These are phyloP conservation scores for Brassicogethes aeneus DNA, from an alignment of 2,888 invertebrate species.

Conservation along the genomic window DNA sequence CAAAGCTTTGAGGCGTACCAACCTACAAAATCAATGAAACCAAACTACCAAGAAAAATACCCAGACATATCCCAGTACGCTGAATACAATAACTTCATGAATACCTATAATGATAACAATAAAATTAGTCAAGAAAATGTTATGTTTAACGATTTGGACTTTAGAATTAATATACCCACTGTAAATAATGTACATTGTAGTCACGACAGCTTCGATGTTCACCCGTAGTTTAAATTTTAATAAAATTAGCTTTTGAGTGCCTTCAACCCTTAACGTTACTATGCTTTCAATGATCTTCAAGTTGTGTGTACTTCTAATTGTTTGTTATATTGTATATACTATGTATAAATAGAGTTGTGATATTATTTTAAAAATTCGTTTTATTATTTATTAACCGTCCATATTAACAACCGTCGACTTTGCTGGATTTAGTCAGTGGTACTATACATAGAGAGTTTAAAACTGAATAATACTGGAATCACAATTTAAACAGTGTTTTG, in stretches of 20 bases:
- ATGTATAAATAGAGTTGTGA: conserved; percentile 14
- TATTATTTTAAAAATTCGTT: conserved; percentile 3
- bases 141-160: conserved; percentile 30
- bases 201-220: conserved; percentile 12
- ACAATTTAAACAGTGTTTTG: conserved; percentile 41
- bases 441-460: conserved; percentile 55
- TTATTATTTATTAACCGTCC: not conserved
- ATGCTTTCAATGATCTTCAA: conserved; percentile 17
- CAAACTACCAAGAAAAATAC: conserved; percentile 17
- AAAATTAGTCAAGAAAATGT: conserved; percentile 17
- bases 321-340: conserved; percentile 13
- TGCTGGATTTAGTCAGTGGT: conserved; percentile 64
- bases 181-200: conserved; percentile 12
- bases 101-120: conserved; percentile 27
- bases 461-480: conserved; percentile 52
- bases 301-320: conserved; percentile 4
- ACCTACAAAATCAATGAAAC: conserved; percentile 5
- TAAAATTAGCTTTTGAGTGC: conserved; percentile 9
- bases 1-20: conserved; percentile 13
- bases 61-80: conserved; percentile 24
- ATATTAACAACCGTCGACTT: too few species aligned
- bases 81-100: conserved; percentile 26
- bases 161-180: conserved; percentile 22
- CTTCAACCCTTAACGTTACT: conserved; percentile 9
- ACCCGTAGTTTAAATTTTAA: not conserved